Evolutionary conservation across 2,797 vertebrate genomes (phyloP).

Genomic region (Merluccius polli): DNA sequence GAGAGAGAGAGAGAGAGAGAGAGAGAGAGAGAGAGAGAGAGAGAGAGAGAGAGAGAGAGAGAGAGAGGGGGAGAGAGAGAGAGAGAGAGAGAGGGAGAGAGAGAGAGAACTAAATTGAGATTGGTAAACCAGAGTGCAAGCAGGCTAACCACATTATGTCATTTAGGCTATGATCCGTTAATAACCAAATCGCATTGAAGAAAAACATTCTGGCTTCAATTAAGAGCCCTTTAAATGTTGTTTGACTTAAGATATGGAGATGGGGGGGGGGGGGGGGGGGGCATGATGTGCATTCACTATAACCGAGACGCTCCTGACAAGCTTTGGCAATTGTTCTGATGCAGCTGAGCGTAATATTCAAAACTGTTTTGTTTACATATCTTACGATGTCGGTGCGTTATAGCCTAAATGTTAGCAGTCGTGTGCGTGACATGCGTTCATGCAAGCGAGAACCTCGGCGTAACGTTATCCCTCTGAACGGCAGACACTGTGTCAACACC

Average conservation of each 20-base stretch:
- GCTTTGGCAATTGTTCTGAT: conserved; percentile 10
- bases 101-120: not conserved
- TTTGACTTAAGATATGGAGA: conserved; percentile 49
- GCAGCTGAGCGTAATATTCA: conserved; percentile 11
- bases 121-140: conserved; percentile 61
- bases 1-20: conserved; percentile 7
- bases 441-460: not conserved
- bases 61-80: conserved; percentile 3
- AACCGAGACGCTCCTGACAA: conserved; percentile 23
- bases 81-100: conserved; percentile 23
- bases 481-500: conserved; percentile 27
- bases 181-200: conserved; percentile 63
- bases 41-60: conserved; percentile 23
- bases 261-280: too few species aligned
- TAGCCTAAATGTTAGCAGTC: conserved; percentile 26
- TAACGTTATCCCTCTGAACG: conserved; percentile 16
- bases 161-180: conserved; percentile 66
- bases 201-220: conserved; percentile 66
- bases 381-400: not conserved
- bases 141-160: conserved; percentile 70
- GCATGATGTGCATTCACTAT: not conserved
- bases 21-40: conserved; percentile 32
- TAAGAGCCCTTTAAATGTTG: conserved; percentile 35
- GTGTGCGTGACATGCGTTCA: conserved; percentile 20
- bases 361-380: conserved; percentile 21